Conservation (phyloP, 1,140 invertebrate species). For the Oryzaephilus surinamensis region DNA sequence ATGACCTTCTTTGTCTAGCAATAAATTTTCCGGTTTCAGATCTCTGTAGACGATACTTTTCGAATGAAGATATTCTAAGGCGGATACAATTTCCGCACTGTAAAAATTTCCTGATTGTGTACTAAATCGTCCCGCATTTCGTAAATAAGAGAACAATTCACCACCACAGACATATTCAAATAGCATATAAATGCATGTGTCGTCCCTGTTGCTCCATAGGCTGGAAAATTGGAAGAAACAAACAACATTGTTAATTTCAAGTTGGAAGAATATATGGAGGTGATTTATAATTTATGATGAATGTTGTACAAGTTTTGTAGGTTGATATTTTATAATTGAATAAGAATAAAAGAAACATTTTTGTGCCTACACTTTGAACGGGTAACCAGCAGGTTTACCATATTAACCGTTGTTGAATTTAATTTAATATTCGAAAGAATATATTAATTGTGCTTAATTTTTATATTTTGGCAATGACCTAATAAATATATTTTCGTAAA, state of each 20-base stretch:
- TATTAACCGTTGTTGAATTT: no score
- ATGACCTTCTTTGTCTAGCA: constrained; percentile 86
- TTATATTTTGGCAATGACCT: no score
- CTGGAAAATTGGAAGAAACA: constrained; percentile 46
- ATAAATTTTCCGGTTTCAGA: constrained; percentile 85
- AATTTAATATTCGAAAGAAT: no score
- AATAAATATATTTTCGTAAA: no score
- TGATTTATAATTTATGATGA: background rate
- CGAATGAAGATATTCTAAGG: constrained; percentile 87
- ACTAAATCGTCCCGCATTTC: constrained; percentile 84
- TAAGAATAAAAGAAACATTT: no score
- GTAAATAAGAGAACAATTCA: constrained; percentile 89
- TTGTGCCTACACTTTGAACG: no score
- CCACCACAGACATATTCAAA: constrained; percentile 93
- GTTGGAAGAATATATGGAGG: no score
- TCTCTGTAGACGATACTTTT: constrained; percentile 69
- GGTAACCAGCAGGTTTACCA: no score
- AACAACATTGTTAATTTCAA: background rate
- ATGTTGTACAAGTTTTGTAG: no score
- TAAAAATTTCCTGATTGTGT: constrained; percentile 84
- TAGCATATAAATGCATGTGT: constrained; percentile 81
- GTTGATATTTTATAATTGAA: no score
- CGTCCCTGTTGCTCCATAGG: constrained; percentile 81
- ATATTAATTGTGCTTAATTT: no score
- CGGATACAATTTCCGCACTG: constrained; percentile 85